Evolutionary conservation across 2,888 invertebrate genomes (phyloP), one percentile per base, ranked within the genome.

Genomic region (Drosophila kokeensis): DNA sequence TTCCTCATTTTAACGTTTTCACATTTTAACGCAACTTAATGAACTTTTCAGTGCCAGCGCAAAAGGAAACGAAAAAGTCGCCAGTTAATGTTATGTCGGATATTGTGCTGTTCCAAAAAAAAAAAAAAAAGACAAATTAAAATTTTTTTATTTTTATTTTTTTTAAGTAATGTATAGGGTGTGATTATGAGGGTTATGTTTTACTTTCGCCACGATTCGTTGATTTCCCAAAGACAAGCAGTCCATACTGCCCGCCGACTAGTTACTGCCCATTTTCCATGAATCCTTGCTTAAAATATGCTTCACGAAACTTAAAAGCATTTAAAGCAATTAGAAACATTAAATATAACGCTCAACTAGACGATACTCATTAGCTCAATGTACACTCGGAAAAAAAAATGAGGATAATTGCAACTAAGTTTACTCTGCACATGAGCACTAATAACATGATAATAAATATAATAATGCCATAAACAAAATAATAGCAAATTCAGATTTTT

Each of bases 21-120:
- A 70, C 77, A 70, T 82, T 86, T 83, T 76, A 87, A 86, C 84
- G 89, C 79, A 83, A 79, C 87, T 90, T 87, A 87, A 87, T 90
- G 87, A 87, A 87, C 89, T 87, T 87, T 87, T 89, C 81, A 82
- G 82, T 84, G 85, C 76, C 85, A 89, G 73, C 58, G 68, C 50
- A 71, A 61, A 73, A 68, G 55, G 58, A 62, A 53, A 58, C 59
- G 66, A 63, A 73, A 42, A 57, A 57, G 29, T 57, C 32, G 42
- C 52, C 48, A 60, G 74, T 82, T 86, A 83, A 88, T 82, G 77
- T 83, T 88, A 75, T 90, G 89, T 90, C 80, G 86, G 76, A 82
- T 78, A 79, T 82, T 75, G 48, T 66, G 74, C 70, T 79, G 49
- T 40, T 67, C 59, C 49, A 21, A 21, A 42, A 45, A 45, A 21